phyloP scores from a whole-genome alignment of 2,888 invertebrate genomes.

The Parnassius apollo region DNA sequence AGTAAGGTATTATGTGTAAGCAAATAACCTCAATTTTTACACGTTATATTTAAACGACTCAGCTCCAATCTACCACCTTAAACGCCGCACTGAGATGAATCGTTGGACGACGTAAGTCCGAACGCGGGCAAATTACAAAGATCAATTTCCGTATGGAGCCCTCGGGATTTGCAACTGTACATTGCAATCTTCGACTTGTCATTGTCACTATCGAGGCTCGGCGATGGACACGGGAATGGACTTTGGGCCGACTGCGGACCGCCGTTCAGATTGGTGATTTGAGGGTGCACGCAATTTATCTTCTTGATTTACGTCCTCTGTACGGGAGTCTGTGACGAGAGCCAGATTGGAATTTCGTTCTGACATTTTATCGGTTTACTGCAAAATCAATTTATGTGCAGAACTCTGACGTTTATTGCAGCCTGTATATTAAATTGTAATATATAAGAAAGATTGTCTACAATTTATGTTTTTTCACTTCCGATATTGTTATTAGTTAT shows the following conservation, averaged over 20 bases:
- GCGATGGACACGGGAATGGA: constrained; percentile 43
- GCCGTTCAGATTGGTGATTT: constrained; percentile 37
- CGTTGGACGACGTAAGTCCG: constrained; percentile 45
- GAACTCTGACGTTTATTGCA: not conserved
- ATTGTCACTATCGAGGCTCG: constrained; percentile 48
- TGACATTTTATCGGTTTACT: constrained; percentile 13
- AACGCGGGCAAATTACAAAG: constrained; percentile 66
- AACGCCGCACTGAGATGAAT: constrained; percentile 43
- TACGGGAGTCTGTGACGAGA: constrained; percentile 15
- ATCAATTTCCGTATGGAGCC: constrained; percentile 61
- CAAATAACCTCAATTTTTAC: constrained; percentile 14
- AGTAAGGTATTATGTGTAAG: constrained; percentile 13
- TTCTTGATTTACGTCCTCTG: constrained; percentile 23
- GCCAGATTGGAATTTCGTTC: constrained; percentile 19
- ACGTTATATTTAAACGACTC: constrained; percentile 7
- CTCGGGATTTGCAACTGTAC: constrained; percentile 58
- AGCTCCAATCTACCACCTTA: constrained; percentile 11
- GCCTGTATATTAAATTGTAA: not conserved
- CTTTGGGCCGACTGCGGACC: constrained; percentile 16
- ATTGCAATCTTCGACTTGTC: constrained; percentile 74
- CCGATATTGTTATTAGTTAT: no score
- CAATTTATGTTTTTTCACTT: no score
- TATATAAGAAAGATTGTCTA: not conserved
- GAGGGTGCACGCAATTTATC: constrained; percentile 34
- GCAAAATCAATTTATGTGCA: constrained; percentile 6